Evolutionary conservation across 2,888 invertebrate species (phyloP), one percentile per base, ranked within the genome.

Genomic region (Melinopterus prodromus): DNA sequence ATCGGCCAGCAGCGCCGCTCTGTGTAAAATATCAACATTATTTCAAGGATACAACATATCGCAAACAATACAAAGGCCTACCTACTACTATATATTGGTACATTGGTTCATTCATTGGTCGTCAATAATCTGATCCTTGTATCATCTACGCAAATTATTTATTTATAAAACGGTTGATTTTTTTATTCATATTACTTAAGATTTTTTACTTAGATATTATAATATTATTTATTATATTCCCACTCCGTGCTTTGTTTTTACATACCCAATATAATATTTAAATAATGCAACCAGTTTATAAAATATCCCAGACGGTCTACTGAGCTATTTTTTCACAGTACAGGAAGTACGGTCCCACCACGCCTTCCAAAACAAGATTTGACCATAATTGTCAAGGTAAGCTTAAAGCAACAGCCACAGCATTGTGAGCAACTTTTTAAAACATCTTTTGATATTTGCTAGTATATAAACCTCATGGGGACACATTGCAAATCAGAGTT

Each of bases 371-470:
- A 74, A 74, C 16, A 35, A 74, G 6, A 74, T 53, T 53, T 16
- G 35, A 14, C 71, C 71, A 71, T 12, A 36, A 74, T 74, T 74
- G 37, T 36, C 74, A 74, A 74, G 74, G 74, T 74, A 36, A 74
- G 3, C 36, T 26, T 26, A 74, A 26, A 12, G 14, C 26, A 26
- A 26, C 3, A 26, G 26, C 26, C 26, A 74, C 0, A 12, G 53
- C 12, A 53, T 53, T 53, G 0, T 53, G 53, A 53, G 2, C 53
- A 6, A 36, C 35, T 74, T 74, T 74, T 74, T 36, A 74, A 71
- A 26, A 36, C 36, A 74, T 26, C 74, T 16, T 35, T 74, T 7
- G 26, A 12, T 6, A 26, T 12, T n/a, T n/a, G n/a, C 26, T 0
- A 71, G 74, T 74, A 74, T 74, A 74, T 74, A 74, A 74, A 74